Conservation (phyloP, 2,888 invertebrate species). For the Diogma glabrata region DNA sequence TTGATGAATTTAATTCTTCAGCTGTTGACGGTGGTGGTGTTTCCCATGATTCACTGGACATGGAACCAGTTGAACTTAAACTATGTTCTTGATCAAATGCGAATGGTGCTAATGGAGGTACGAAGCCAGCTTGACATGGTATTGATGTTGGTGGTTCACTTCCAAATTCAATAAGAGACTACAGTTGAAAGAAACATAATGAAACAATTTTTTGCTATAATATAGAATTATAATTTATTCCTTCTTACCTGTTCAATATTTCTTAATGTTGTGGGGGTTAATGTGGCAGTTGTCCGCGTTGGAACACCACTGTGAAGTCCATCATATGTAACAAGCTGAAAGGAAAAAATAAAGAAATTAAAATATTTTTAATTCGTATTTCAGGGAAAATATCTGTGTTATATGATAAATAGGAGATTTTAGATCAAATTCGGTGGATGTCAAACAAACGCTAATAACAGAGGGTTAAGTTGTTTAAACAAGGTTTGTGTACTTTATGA, state of each 20-base stretch:
- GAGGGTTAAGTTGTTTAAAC: too few relatives aligned
- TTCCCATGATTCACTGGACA: constrained; percentile 35
- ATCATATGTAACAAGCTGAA: constrained; percentile 73
- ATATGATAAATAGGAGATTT: too few relatives aligned
- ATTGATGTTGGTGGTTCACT: constrained; percentile 58
- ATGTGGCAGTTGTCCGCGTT: constrained; percentile 83
- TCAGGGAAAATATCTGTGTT: not conserved
- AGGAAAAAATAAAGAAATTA: constrained; percentile 27
- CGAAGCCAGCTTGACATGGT: constrained; percentile 85
- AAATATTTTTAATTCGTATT: constrained; percentile 15
- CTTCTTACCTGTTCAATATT: constrained; percentile 70
- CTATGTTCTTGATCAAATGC: constrained; percentile 25
- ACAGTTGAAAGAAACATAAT: constrained; percentile 4
- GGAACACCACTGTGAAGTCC: constrained; percentile 82
- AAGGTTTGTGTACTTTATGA: too few relatives aligned
- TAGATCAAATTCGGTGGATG: too few relatives aligned
- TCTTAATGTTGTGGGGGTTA: constrained; percentile 87
- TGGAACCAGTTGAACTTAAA: constrained; percentile 33
- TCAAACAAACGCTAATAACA: too few relatives aligned
- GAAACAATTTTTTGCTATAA: not conserved
- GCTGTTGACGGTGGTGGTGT: constrained; percentile 25
- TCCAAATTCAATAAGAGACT: constrained; percentile 75
- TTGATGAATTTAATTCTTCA: constrained; percentile 13
- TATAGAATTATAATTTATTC: constrained; percentile 12
- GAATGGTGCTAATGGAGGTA: constrained; percentile 61